Evolutionary conservation across 1,140 invertebrate genomes (phyloP), one percentile per base, ranked within the genome.

Genomic region (Cherax destructor): DNA sequence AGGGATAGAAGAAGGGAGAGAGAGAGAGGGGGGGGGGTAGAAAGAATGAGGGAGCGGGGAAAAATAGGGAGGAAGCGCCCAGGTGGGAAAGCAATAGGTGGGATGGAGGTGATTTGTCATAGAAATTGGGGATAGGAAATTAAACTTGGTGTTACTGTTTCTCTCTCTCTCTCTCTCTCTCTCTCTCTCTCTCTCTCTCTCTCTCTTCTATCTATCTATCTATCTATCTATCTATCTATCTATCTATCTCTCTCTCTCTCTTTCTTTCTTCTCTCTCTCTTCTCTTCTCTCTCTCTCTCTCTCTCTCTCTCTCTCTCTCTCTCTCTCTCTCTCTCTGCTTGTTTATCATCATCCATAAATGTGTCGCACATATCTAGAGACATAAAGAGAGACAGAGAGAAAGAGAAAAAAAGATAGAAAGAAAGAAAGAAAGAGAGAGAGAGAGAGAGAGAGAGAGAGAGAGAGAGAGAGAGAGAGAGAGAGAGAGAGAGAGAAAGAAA

Each of bases 361-460:
- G 52, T 56, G 1, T 56, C 11, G 52, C 52, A 56, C 3, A 56
- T 56, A 0, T 56, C 1, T 4, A 56, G 11, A 56, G 1, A 9
- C 3, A 56, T 1, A 56, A 3, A 56, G 52, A 56, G 52, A 56
- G 52, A 56, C 5, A 56, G 52, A 56, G 52, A 56, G 52, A 56
- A 10, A 56, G 52, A 56, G 52, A 56, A n/a, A n/a, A n/a, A n/a
- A n/a, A n/a, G n/a, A n/a, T n/a, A n/a, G n/a, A n/a, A n/a, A n/a
- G n/a, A n/a, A n/a, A n/a, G n/a, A n/a, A n/a, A n/a, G n/a, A n/a
- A n/a, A 76, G n/a, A 76, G 52, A 56, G 52, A 30, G 59, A 69
- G 59, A 47, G 61, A 84, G 59, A 84, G 41, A 65, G 81, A 65
- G 61, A 69, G 61, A 84, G n/a, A 84, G 81, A 65, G 56, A 59